Evolutionary conservation across 2,113 vertebrate species (phyloP).

Genomic region (Illadopsis cleaveri): DNA sequence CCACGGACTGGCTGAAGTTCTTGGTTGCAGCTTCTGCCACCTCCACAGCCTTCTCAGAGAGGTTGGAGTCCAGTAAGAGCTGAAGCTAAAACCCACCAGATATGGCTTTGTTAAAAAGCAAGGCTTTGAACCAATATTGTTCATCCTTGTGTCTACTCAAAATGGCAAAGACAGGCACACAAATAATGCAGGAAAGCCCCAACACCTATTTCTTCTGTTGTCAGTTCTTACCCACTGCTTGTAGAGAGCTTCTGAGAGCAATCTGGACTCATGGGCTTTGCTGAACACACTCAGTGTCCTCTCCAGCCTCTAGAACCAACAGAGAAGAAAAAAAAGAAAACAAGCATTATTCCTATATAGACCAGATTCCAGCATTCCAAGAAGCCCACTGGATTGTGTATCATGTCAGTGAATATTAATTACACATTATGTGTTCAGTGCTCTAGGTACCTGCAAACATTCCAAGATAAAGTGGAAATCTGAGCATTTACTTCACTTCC

Average conservation of each 20-base stretch:
- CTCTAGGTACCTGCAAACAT: background rate
- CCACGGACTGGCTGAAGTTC: constrained; percentile 76
- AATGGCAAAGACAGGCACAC: background rate
- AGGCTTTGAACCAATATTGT: background rate
- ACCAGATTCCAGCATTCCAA: background rate
- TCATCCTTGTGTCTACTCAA: background rate
- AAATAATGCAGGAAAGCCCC: background rate
- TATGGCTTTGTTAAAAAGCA: background rate
- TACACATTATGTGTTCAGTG: background rate
- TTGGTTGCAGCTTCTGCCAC: constrained; percentile 75
- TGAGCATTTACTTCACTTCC: background rate
- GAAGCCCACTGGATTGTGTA: background rate
- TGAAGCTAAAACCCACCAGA: constrained; percentile 63
- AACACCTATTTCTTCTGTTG: background rate
- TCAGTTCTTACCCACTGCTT: constrained; percentile 86
- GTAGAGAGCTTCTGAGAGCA: constrained; percentile 84
- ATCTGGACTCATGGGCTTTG: constrained; percentile 78
- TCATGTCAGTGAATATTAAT: background rate
- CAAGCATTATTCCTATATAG: background rate
- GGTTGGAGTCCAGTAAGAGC: constrained; percentile 66
- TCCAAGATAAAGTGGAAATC: background rate
- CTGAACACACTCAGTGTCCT: constrained; percentile 78
- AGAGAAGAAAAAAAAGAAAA: background rate
- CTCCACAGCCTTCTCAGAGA: constrained; percentile 70
- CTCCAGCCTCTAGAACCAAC: constrained; percentile 81